phyloP scores from a whole-genome alignment of 2,888 invertebrate genomes.

The Sicus ferrugineus region DNA sequence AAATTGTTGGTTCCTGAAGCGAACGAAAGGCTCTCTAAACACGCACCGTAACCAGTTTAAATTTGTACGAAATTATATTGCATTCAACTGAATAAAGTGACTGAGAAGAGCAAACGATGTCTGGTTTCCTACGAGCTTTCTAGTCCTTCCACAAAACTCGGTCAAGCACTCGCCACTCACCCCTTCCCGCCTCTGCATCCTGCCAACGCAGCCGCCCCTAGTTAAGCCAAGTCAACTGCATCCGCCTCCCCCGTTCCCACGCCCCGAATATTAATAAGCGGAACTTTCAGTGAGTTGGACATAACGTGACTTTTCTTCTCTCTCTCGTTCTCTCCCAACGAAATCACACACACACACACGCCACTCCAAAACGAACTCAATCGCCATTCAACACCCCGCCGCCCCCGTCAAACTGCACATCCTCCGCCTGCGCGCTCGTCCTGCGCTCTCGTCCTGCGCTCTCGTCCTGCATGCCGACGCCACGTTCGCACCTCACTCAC shows the following conservation, averaged over 20 bases:
- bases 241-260: not conserved
- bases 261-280: constrained; percentile 6
- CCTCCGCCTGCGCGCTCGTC: constrained; percentile 32
- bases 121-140: not conserved
- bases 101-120: constrained; percentile 24
- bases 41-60: constrained; percentile 7
- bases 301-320: constrained; percentile 50
- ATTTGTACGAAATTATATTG: constrained; percentile 30
- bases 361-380: not conserved
- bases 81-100: constrained; percentile 39
- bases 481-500: not conserved
- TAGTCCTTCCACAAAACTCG: not conserved
- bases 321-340: constrained; percentile 46
- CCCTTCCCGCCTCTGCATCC: no score
- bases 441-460: not conserved
- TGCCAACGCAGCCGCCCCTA: no score
- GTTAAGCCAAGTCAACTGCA: no score
- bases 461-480: not conserved
- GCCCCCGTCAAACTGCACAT: no score
- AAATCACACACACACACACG: constrained; percentile 35
- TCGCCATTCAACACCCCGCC: not conserved
- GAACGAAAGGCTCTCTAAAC: no score
- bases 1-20: no score
- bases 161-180: not conserved
- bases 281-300: constrained; percentile 49